Evolutionary conservation across 2,888 invertebrate genomes (phyloP).

Genomic region (Malacosoma neustria): DNA sequence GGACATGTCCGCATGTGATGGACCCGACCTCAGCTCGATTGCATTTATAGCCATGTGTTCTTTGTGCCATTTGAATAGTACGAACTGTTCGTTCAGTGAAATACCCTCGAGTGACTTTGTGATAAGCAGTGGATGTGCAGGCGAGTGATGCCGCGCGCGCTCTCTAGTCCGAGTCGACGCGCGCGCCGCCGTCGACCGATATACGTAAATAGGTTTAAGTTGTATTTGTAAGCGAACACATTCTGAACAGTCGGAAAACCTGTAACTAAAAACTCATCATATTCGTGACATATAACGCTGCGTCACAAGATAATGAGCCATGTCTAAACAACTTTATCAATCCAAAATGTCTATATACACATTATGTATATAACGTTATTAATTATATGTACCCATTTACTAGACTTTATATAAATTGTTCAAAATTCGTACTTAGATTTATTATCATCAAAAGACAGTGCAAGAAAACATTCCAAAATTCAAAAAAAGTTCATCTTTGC

Average conservation of each 20-base stretch:
- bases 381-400: too few relatives aligned
- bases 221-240: background rate
- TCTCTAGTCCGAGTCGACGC: constrained; percentile 53
- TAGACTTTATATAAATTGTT: too few relatives aligned
- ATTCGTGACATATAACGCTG: too few relatives aligned
- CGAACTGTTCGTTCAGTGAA: constrained; percentile 3
- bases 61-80: constrained; percentile 16
- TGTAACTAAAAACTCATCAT: too few relatives aligned
- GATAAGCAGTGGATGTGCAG: constrained; percentile 14
- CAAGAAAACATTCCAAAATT: background rate
- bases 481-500: background rate
- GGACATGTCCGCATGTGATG: background rate
- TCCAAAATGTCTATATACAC: too few relatives aligned
- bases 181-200: constrained; percentile 37
- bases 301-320: too few relatives aligned
- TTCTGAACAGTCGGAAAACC: constrained; percentile 5
- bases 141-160: constrained; percentile 27
- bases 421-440: too few relatives aligned
- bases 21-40: constrained; percentile 7
- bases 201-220: constrained; percentile 59
- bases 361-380: too few relatives aligned
- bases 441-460: background rate
- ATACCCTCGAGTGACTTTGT: constrained; percentile 14
- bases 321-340: too few relatives aligned
- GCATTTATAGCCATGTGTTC: constrained; percentile 4